A percentile compares a stretch with the other conserved stretches of the same genome.
Conservation (phyloP, 2,113 vertebrate genomes). For the Chelonoidis abingdonii region DNA sequence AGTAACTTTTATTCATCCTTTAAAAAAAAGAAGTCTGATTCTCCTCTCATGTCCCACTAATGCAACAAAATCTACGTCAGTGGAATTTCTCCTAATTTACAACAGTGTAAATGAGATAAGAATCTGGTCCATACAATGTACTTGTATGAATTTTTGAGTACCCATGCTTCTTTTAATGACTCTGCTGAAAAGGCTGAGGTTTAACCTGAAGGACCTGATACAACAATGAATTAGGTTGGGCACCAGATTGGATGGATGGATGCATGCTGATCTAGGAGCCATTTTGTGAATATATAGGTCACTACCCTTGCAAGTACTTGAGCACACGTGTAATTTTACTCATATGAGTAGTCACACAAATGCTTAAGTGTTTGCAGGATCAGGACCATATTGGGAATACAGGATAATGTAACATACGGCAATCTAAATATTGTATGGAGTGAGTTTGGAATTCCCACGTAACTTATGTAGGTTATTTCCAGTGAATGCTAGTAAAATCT, state of each 20-base stretch:
- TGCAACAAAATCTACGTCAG: neutral
- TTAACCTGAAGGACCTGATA: neutral
- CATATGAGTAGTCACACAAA: neutral
- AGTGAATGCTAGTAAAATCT: neutral
- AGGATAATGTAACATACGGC: neutral
- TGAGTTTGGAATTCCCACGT: neutral
- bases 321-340: neutral
- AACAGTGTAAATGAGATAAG: neutral
- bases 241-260: neutral
- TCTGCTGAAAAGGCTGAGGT: neutral
- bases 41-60: neutral
- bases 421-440: neutral
- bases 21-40: neutral
- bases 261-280: neutral
- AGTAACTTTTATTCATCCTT: neutral
- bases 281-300: neutral
- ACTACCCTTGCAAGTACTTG: neutral
- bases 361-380: neutral
- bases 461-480: neutral
- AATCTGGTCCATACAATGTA: neutral
- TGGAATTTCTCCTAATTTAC: neutral
- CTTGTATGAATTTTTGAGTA: neutral
- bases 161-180: neutral
- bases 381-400: neutral
- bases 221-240: neutral